phyloP scores from a whole-genome alignment of 2,797 vertebrate genomes.

The Tragopan temminckii region DNA sequence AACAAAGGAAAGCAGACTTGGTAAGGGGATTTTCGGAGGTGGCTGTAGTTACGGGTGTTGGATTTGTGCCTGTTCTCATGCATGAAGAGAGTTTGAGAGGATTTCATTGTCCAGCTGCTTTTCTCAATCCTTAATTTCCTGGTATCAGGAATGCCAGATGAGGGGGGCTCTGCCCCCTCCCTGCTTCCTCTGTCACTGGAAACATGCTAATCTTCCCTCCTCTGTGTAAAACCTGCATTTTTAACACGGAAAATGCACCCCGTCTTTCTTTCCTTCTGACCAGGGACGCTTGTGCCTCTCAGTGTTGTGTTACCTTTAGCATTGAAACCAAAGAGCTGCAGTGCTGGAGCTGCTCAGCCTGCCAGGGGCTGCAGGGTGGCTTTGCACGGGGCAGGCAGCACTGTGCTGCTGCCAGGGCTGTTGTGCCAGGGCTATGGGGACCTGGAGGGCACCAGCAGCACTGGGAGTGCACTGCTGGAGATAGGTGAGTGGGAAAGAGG shows the following conservation, averaged over 20 bases:
- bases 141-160: background rate
- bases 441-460: background rate
- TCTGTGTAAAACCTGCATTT: slow-evolving; percentile 33
- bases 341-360: background rate
- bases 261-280: background rate
- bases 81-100: background rate
- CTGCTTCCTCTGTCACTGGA: background rate
- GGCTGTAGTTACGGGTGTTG: background rate
- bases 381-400: background rate
- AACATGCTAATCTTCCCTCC: background rate
- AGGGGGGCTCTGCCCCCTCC: background rate
- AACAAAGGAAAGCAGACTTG: background rate
- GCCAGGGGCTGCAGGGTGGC: background rate
- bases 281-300: background rate
- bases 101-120: background rate
- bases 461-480: background rate
- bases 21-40: background rate
- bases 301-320: slow-evolving; percentile 51
- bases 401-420: background rate
- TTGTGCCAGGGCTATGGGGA: background rate
- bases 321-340: slow-evolving; percentile 2
- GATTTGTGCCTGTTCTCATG: background rate
- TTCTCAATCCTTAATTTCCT: background rate
- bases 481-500: background rate
- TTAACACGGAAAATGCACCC: slow-evolving; percentile 16